Evolutionary conservation across 2,113 vertebrate genomes (phyloP), one percentile per base, ranked within the genome.

Genomic region (Neotoma lepida): DNA sequence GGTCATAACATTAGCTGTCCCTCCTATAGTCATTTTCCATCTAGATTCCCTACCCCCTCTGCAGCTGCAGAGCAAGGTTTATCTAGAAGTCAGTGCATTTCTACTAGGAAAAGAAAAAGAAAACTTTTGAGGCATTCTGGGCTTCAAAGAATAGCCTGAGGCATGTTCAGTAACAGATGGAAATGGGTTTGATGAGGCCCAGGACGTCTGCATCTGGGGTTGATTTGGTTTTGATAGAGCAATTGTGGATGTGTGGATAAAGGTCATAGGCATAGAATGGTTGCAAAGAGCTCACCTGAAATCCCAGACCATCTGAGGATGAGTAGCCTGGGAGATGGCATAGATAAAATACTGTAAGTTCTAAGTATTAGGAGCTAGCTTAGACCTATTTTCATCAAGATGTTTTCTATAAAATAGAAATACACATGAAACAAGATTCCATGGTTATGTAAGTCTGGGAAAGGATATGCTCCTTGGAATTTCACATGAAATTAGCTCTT

Each of bases 351-450:
- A 13, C 30, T 22, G 13, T 51, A 61, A 85, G 54, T 71, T 26
- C 56, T 71, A 71, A 44, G 30, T 54, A 63, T 61, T 51, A 78
- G 20, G 44, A 28, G 15, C 51, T 76, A 84, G 88, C 74, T 44
- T 88, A 94, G 66, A 77, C 14, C 41, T 1, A 8, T 71, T 88
- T 58, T 68, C 28, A 63, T 66, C 61, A 70, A 77, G 41, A n/a
- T 54, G 18, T 76, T 71, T 71, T 88, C 44, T 85, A 39, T 78
- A 89, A 94, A 91, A 71, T 4, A 89, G 90, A 71, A 86, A 80
- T 49, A 30, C 63, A 35, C 33, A 56, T 39, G n/a, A 85, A 89
- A n/a, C 9, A 35, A 89, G 63, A 80, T 35, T 64, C 64, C 20
- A 35, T 30, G n/a, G 63, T 78, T 89, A 66, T 20, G 26, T 35